Base-by-base conservation (phyloP, 2,797 vertebrate genomes). In the Euthynnus affinis region DNA sequence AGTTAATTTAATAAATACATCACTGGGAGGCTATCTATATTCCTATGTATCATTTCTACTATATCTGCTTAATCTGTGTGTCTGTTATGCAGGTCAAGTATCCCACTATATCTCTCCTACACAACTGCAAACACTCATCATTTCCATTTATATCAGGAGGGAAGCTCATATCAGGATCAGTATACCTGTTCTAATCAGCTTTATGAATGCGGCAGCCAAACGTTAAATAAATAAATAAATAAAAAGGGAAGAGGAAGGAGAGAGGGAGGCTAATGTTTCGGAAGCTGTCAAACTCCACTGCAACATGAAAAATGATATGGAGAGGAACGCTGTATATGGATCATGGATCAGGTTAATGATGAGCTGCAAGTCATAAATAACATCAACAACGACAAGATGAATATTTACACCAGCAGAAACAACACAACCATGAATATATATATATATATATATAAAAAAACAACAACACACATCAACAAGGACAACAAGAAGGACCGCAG, bases 271-370 rank as follows among this genome's bases (percentile, higher is more conserved):
- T n/a, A n/a, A n/a, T n/a, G n/a, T n/a, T n/a, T n/a, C n/a, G n/a
- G n/a, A n/a, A n/a, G n/a, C 34, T 53, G 40, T 68, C 76, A 89
- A 81, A 87, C 68, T 75, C 66, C 86, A 91, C 74, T 2, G 49
- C 88, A 89, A 81, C 44, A 42, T 55, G 25, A 71, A 56, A 27
- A 51, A 25, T 0, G 65, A 82, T 34, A 74, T 61, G 82, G n/a
- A 76, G 66, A 74, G 65, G 63, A 52, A 77, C 4, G 5, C 13
- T 46, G 17, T 60, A 71, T 40, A 86, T 87, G 67, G 34, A 44
- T 76, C 18, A 84, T 74, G 86, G 74, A 57, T 62, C 10, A 8
- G 74, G 85, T 90, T 91, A 91, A 80, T 32, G 61, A 85, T 86
- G 85, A 89, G 53, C 85, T 71, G 58, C 25, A 73, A 58, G 78